Evolutionary conservation across 2,113 vertebrate species (phyloP), one percentile per base, ranked within the genome.

Genomic region (Copsychus sechellarum): DNA sequence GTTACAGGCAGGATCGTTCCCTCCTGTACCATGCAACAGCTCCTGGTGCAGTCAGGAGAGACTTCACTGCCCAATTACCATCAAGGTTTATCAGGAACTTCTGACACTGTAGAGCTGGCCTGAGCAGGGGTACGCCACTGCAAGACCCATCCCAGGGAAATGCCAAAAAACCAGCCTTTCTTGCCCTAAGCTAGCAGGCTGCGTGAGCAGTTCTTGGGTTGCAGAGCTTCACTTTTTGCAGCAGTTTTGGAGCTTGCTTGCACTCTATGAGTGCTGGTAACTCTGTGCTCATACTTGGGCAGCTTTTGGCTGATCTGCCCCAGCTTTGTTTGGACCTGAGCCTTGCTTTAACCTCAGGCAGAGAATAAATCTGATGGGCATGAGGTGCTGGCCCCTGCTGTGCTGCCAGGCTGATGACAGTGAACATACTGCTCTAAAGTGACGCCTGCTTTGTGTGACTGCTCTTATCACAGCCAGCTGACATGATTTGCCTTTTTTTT

Each of bases 281-380:
- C 21, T 29, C 71, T 58, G 25, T 67, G 26, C 20, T 91, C 62
- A 53, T 51, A 47, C 40, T 82, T 31, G 71, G 66, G 66, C 19
- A 43, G 67, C 36, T 71, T 81, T 84, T 2, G 9, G 56, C 71
- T 88, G 33, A 65, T 62, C 47, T 93, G 47, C 17, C 65, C 47
- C 54, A 90, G 25, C 66, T 87, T 57, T 1, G 0, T 57, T 86
- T 82, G 89, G 61, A 77, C 16, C 58, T 26, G 34, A 91, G 78
- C 71, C 74, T 58, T 62, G 64, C 70, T 90, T 77, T 80, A 76
- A 92, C 71, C 67, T 72, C 58, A 54, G 51, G 54, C 84, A 66
- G 71, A 77, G 74, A 86, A 33, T 73, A 88, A 88, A 93, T 93
- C 92, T 94, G 92, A 94, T 90, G 87, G 95, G 90, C 90, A 87